Evolutionary conservation across 2,797 vertebrate genomes (phyloP).

Genomic region (Melanotaenia trifasciata): DNA sequence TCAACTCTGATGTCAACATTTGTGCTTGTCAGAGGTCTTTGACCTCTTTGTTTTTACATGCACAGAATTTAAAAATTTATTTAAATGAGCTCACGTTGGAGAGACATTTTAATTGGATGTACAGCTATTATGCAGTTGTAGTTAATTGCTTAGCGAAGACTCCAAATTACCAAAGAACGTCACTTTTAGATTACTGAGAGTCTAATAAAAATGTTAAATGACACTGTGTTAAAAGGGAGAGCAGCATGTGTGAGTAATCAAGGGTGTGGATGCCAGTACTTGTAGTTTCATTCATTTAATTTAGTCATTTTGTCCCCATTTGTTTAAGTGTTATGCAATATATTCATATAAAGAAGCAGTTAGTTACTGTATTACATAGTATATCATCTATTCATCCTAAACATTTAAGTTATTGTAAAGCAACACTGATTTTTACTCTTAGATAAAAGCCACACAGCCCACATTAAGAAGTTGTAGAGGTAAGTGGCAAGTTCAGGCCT

Average conservation of each 20-base stretch:
- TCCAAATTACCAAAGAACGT: constrained; percentile 4
- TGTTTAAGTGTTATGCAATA: not conserved
- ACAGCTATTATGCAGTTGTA: not conserved
- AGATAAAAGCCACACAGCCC: not conserved
- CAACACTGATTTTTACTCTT: not conserved
- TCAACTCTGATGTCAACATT: constrained; percentile 53
- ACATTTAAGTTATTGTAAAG: not conserved
- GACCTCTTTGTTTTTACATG: not conserved
- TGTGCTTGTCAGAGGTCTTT: constrained; percentile 25
- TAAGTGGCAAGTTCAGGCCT: not conserved
- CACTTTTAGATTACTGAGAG: not conserved
- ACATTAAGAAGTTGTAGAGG: not conserved
- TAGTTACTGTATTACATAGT: not conserved
- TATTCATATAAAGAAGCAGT: not conserved
- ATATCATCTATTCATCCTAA: not conserved
- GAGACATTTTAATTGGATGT: not conserved
- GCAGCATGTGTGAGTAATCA: not conserved
- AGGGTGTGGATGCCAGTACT: constrained; percentile 4
- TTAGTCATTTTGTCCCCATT: not conserved
- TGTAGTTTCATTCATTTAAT: constrained; percentile 16
- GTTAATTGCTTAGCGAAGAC: not conserved
- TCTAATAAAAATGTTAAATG: not conserved
- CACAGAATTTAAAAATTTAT: constrained; percentile 2
- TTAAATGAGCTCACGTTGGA: not conserved
- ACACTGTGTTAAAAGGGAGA: constrained; percentile 20